Conservation (phyloP, 2,113 vertebrate genomes). For the Rhabdomys dilectus region DNA sequence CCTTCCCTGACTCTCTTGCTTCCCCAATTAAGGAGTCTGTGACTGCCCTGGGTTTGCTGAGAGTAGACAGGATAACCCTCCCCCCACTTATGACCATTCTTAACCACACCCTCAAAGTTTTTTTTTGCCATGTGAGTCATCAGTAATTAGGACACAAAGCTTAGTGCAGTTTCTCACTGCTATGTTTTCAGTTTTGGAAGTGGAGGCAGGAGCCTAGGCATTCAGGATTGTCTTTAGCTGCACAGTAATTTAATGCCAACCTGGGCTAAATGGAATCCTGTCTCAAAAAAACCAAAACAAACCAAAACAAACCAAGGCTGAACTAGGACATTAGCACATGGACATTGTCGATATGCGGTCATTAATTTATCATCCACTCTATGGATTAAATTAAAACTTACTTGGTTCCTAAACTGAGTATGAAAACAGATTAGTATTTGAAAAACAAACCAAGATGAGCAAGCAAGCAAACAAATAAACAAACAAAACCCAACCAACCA, state of each 20-base stretch:
- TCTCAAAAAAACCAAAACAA: neutral
- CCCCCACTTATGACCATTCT: neutral
- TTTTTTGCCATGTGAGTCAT: neutral
- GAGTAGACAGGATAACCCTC: neutral
- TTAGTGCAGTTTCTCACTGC: neutral
- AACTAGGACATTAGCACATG: neutral
- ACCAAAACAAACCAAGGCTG: neutral
- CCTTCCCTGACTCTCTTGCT: neutral
- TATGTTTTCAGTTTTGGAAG: neutral
- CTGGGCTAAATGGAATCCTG: neutral
- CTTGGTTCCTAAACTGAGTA: neutral
- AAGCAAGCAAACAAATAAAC: neutral
- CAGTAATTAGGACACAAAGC: neutral
- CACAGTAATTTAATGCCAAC: neutral
- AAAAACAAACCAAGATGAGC: neutral
- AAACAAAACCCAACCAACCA: neutral
- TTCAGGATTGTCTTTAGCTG: neutral
- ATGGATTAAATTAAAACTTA: neutral
- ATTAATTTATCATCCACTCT: neutral
- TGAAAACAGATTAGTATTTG: slow-evolving; percentile 26
- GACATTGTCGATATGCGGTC: neutral
- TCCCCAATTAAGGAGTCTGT: neutral
- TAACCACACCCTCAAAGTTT: neutral
- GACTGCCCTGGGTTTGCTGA: neutral
- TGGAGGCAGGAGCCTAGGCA: neutral